Conservation (phyloP, 2,888 invertebrate species). For the Gnatocerus cornutus region DNA sequence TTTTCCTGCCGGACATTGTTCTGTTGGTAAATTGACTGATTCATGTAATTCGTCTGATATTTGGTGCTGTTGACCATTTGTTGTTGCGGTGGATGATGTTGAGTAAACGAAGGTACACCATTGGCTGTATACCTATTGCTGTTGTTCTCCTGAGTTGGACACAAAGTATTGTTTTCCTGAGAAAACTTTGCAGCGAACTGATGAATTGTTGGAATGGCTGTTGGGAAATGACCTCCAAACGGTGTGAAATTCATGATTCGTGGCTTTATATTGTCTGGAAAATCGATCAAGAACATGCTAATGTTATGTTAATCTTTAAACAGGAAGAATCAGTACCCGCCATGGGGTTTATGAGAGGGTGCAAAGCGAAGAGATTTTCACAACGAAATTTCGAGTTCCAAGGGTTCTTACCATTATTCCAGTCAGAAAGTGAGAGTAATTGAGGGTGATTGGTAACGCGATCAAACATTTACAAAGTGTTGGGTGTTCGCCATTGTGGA, state of each 20-base stretch:
- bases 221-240: conserved; percentile 86
- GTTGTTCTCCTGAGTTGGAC: conserved; percentile 59
- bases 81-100: conserved; percentile 68
- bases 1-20: conserved; percentile 65
- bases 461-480: conserved; percentile 54
- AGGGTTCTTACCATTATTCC: conserved; percentile 40
- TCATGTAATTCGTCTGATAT: conserved; percentile 64
- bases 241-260: conserved; percentile 85
- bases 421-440: conserved; percentile 34
- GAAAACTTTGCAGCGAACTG: conserved; percentile 86
- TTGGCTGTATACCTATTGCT: conserved; percentile 68
- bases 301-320: conserved; percentile 20
- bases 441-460: conserved; percentile 16
- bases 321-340: conserved; percentile 22
- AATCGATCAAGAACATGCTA: conserved; percentile 5
- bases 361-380: neutral
- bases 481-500: conserved; percentile 55
- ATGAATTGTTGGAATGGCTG: conserved; percentile 85
- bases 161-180: conserved; percentile 68
- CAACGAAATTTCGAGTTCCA: neutral
- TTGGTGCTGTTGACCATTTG: conserved; percentile 61
- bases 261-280: conserved; percentile 54
- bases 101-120: conserved; percentile 72
- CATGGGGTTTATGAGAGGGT: conserved; percentile 3
- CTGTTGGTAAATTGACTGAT: conserved; percentile 66